These are phyloP conservation scores for Xylophagus ater DNA, from an alignment of 2,888 invertebrate species.

Conservation along the genomic window DNA sequence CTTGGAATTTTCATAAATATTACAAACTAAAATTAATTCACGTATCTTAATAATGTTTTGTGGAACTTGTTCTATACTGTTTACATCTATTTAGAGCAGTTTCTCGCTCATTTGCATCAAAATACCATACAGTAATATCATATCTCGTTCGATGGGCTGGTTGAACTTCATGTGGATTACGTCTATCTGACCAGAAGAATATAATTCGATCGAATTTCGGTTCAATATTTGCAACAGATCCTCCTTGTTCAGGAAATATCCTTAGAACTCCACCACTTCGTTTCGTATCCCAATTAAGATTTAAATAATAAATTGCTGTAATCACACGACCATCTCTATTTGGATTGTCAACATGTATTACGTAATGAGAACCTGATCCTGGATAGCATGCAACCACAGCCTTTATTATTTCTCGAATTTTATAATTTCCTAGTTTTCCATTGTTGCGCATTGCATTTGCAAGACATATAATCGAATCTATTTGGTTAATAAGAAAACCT, in stretches of 20 bases:
- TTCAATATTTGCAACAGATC: slow-evolving; percentile 80
- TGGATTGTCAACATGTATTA: slow-evolving; percentile 97
- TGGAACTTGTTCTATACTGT: too few relatives aligned
- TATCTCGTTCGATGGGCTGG: slow-evolving; percentile 82
- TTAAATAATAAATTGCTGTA: slow-evolving; percentile 95
- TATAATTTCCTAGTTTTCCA: slow-evolving; percentile 75
- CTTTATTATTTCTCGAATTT: slow-evolving; percentile 86
- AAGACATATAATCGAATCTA: slow-evolving; percentile 70
- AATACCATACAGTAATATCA: slow-evolving; percentile 80
- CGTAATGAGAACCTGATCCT: slow-evolving; percentile 85
- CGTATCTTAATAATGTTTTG: too few relatives aligned
- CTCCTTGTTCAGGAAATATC: slow-evolving; percentile 82
- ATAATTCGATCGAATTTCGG: slow-evolving; percentile 87
- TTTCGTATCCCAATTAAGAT: slow-evolving; percentile 82
- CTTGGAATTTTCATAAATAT: too few relatives aligned
- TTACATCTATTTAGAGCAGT: too few relatives aligned
- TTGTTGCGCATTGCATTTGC: slow-evolving; percentile 74
- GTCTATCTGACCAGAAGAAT: slow-evolving; percentile 95
- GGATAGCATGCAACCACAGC: slow-evolving; percentile 99
- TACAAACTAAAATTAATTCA: too few relatives aligned
- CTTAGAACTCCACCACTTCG: slow-evolving; percentile 75
- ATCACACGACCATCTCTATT: slow-evolving; percentile 93
- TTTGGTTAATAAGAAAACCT: slow-evolving; percentile 65
- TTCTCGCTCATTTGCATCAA: too few relatives aligned
- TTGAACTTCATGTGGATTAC: slow-evolving; percentile 96